Conservation (phyloP, 37 sponge, comb jelly and placozoan species). For the Spongilla lacustris region DNA sequence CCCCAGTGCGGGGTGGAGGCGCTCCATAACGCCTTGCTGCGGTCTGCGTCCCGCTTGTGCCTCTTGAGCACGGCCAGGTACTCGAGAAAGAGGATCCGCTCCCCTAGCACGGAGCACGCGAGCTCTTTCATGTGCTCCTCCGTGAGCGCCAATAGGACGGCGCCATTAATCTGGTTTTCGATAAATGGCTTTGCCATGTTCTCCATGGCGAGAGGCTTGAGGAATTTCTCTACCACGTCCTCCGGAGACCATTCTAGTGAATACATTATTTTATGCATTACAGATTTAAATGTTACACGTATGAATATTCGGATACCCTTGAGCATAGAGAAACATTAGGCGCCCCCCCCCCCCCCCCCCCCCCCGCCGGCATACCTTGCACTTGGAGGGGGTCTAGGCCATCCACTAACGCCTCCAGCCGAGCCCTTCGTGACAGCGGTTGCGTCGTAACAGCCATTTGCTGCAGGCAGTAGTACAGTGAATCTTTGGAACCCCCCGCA, state of each 20-base stretch:
- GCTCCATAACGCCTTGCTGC: slow-evolving; percentile 80
- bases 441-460: slow-evolving; percentile 36
- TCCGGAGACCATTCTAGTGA: slow-evolving; percentile 69
- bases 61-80: slow-evolving; percentile 85
- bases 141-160: slow-evolving; percentile 61
- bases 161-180: slow-evolving; percentile 65
- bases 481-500: too few relatives aligned
- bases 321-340: not conserved
- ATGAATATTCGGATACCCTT: not conserved
- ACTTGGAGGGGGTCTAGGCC: slow-evolving; percentile 73
- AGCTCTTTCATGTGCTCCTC: slow-evolving; percentile 82
- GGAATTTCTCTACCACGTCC: slow-evolving; percentile 70
- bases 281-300: not conserved
- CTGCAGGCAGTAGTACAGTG: too few relatives aligned
- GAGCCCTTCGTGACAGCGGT: slow-evolving; percentile 22
- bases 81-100: slow-evolving; percentile 77
- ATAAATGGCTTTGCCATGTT: slow-evolving; percentile 69
- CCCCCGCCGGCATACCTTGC: slow-evolving; percentile 18
- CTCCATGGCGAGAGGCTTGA: slow-evolving; percentile 76
- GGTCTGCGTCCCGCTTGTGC: slow-evolving; percentile 82
- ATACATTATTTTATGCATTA: not conserved
- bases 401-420: slow-evolving; percentile 50
- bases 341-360: not conserved
- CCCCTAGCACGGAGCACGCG: slow-evolving; percentile 57
- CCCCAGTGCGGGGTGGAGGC: slow-evolving; percentile 67